These are phyloP conservation scores for Chymomyza caudatula DNA, from an alignment of 2,888 invertebrate genomes.

Conservation along the genomic window DNA sequence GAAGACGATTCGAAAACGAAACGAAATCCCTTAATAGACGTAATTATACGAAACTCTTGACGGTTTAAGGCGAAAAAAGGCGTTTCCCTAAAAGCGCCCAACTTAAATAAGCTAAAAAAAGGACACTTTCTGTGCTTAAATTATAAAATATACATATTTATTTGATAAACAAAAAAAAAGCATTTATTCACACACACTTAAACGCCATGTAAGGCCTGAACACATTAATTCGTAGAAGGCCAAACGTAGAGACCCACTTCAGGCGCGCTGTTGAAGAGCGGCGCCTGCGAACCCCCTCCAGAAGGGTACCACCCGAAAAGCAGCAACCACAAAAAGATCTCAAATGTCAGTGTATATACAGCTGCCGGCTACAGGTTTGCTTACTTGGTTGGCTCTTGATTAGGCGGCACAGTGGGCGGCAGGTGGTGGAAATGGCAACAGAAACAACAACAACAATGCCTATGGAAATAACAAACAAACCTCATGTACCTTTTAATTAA, in stretches of 20 bases:
- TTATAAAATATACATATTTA: too few relatives aligned
- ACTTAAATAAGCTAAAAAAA: too few relatives aligned
- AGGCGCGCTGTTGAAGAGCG: not conserved
- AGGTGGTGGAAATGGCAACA: slow-evolving; percentile 15
- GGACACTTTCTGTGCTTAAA: too few relatives aligned
- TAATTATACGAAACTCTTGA: too few relatives aligned
- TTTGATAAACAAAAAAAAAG: not conserved
- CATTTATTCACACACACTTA: not conserved
- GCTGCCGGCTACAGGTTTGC: not conserved
- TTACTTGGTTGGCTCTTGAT: slow-evolving; percentile 21
- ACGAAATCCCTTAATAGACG: too few relatives aligned
- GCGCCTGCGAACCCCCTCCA: not conserved
- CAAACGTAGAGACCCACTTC: not conserved
- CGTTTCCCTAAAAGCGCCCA: too few relatives aligned
- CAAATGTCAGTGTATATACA: slow-evolving; percentile 11
- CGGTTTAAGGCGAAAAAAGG: too few relatives aligned
- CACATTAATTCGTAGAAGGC: not conserved
- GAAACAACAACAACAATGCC: not conserved
- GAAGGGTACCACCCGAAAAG: not conserved
- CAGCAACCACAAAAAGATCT: slow-evolving; percentile 8
- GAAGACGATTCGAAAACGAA: too few relatives aligned
- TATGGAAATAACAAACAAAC: slow-evolving; percentile 24
- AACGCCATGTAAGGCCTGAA: not conserved
- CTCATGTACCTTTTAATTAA: slow-evolving; percentile 47
- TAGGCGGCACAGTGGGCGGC: slow-evolving; percentile 31